Evolutionary conservation across 2,888 invertebrate genomes (phyloP).

Genomic region (Chrysotoxum bicinctum): DNA sequence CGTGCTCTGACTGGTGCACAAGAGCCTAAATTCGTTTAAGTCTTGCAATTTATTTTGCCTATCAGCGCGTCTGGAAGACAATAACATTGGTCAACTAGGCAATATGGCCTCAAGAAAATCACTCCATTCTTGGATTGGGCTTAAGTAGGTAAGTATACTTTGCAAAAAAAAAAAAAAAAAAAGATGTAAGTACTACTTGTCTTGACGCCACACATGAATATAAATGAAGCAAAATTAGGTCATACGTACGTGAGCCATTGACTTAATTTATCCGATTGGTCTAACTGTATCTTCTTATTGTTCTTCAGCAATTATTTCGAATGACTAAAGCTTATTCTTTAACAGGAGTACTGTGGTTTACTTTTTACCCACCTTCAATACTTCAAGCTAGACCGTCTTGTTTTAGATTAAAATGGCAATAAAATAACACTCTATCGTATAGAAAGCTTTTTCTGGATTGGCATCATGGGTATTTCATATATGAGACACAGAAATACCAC

Average conservation of each 20-base stretch:
- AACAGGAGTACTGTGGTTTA: background rate
- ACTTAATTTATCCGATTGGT: slow-evolving; percentile 56
- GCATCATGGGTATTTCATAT: background rate
- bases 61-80: slow-evolving; percentile 27
- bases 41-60: slow-evolving; percentile 59
- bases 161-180: slow-evolving; percentile 10
- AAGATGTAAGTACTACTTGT: slow-evolving; percentile 4
- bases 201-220: slow-evolving; percentile 52
- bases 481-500: slow-evolving; percentile 8
- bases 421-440: slow-evolving; percentile 1
- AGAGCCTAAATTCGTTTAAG: slow-evolving; percentile 52
- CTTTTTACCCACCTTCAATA: slow-evolving; percentile 8
- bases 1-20: slow-evolving; percentile 54
- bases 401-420: slow-evolving; percentile 22
- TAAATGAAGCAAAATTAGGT: slow-evolving; percentile 62
- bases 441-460: slow-evolving; percentile 9
- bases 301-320: slow-evolving; percentile 51
- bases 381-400: background rate
- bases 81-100: slow-evolving; percentile 41
- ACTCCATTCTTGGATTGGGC: slow-evolving; percentile 9
- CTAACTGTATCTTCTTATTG: slow-evolving; percentile 10
- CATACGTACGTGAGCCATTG: slow-evolving; percentile 65
- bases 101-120: slow-evolving; percentile 25
- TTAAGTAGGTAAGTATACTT: background rate
- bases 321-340: slow-evolving; percentile 5